Evolutionary conservation across 2,797 vertebrate species (phyloP), one percentile per base, ranked within the genome.

Genomic region (Botia kubotai): DNA sequence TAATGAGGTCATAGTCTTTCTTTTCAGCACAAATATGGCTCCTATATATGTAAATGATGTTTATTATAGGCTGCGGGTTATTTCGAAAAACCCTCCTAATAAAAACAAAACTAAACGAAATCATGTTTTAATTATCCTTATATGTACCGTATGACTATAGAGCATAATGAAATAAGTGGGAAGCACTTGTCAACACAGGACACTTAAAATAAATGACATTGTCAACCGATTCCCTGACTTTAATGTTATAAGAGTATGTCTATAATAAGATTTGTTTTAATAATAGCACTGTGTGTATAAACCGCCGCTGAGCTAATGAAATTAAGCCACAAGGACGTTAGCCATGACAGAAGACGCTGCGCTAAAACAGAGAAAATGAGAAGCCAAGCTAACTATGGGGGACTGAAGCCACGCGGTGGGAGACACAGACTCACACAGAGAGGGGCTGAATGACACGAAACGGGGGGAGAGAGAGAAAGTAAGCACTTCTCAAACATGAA

Each of bases 241-340:
- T 62, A 63, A 75, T 48, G 29, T 63, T 78, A 52, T 60, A 50
- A 63, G 29, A 52, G 36, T 23, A 65, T 14, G 52, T 26, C 65
- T 80, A 17, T 69, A 74, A 83, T 75, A 29, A 3, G 67, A 73
- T 81, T 83, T 72, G 74, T 62, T 52, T 71, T 86, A 68, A 82
- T 82, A 62, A 62, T 71, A 63, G 76, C 13, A 52, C 26, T 65
- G 29, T 72, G 46, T 12, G 39, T 72, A 48, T 65, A 79, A 79
- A 79, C 62, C 0, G n/a, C 43, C 46, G 23, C 29, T 52, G 10
- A 79, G 55, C 57, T 71, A 86, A 84, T 80, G 57, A 16, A 72
- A 82, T 75, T 79, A 63, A 12, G 46, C 58, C 46, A 67, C 48
- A 52, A 65, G 77, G 55, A 36, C 21, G 72, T 74, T 55, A 19